Conservation (phyloP, 2,888 invertebrate species). For the Arrhopalites spinosus region DNA sequence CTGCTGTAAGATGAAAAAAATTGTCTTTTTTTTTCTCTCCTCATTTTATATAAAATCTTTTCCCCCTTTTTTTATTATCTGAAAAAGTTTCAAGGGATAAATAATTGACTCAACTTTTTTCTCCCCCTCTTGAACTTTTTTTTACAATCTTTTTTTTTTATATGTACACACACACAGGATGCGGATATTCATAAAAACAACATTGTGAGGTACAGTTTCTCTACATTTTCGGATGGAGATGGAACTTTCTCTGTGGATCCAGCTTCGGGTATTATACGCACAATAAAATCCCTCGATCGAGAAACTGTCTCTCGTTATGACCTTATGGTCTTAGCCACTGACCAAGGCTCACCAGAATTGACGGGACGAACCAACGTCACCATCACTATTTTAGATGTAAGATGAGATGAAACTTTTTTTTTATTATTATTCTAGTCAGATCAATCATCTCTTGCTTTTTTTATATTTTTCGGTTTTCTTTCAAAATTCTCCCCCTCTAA, state of each 20-base stretch:
- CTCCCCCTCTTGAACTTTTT: neutral
- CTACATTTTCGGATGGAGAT: slow-evolving; percentile 67
- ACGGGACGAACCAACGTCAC: slow-evolving; percentile 60
- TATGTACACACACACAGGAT: slow-evolving; percentile 54
- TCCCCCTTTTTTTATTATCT: slow-evolving; percentile 8
- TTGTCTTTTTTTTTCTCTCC: neutral
- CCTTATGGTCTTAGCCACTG: slow-evolving; percentile 84
- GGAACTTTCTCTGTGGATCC: slow-evolving; percentile 92
- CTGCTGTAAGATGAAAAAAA: slow-evolving; percentile 42
- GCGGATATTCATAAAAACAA: slow-evolving; percentile 53
- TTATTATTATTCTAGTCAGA: no score
- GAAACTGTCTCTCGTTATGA: slow-evolving; percentile 86
- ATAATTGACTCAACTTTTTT: neutral
- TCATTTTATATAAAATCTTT: neutral
- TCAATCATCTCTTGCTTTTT: neutral
- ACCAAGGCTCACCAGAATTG: slow-evolving; percentile 80
- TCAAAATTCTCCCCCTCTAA: neutral
- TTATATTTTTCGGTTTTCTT: neutral
- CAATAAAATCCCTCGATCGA: slow-evolving; percentile 80
- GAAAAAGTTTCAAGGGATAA: neutral
- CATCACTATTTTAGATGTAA: slow-evolving; percentile 40
- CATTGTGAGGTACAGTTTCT: slow-evolving; percentile 54
- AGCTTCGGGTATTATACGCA: slow-evolving; percentile 87
- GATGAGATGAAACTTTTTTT: no score
- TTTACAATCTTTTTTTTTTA: neutral